These are phyloP conservation scores for Elanus axillaris DNA, from an alignment of 2,113 vertebrate species.

Conservation along the genomic window DNA sequence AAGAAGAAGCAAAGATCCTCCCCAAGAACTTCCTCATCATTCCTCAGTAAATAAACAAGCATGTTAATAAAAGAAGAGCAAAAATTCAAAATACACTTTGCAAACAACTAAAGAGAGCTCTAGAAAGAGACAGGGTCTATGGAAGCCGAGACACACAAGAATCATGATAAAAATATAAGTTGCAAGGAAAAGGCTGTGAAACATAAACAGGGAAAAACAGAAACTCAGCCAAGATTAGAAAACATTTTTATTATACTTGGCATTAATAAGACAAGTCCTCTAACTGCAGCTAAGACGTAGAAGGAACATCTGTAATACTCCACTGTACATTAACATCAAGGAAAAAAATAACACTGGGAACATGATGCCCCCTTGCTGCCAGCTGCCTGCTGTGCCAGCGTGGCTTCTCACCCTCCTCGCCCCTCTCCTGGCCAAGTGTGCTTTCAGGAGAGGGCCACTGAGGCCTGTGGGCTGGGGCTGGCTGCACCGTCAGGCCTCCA, in stretches of 20 bases:
- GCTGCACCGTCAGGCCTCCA: background rate
- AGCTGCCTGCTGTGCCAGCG: background rate
- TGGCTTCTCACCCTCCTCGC: background rate
- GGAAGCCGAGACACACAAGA: background rate
- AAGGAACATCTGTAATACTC: background rate
- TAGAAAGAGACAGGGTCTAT: background rate
- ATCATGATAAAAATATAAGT: background rate
- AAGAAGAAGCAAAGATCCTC: background rate
- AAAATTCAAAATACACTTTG: background rate
- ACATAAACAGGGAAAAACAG: background rate
- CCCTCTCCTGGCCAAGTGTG: background rate
- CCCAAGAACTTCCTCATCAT: background rate
- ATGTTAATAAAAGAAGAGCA: background rate
- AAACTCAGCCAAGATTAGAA: background rate
- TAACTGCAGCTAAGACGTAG: background rate
- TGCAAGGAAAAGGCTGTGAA: background rate
- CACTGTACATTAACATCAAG: background rate
- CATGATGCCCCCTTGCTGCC: background rate
- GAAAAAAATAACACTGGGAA: background rate
- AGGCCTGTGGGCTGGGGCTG: background rate
- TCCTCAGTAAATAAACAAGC: background rate
- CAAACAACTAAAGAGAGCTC: background rate
- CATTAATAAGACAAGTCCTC: background rate
- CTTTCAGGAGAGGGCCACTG: background rate
- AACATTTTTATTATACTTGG: slow-evolving; percentile 3